Conservation (phyloP, 1,140 invertebrate genomes). For the Ceratitis capitata region DNA sequence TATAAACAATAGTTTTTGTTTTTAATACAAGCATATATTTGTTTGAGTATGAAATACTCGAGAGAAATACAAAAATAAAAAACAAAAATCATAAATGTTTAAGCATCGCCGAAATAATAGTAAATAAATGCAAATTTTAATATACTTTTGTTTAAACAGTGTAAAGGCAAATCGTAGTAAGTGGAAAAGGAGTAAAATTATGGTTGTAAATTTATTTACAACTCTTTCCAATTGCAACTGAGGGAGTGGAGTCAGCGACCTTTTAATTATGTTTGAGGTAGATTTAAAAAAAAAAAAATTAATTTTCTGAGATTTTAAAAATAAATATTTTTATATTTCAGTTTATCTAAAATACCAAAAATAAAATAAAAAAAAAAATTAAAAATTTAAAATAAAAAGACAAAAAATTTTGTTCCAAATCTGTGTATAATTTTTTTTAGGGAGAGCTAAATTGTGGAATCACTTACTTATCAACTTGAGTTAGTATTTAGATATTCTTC, state of each 20-base stretch:
- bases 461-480: too few species aligned
- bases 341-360: too few species aligned
- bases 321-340: neutral
- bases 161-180: neutral
- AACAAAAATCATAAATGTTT: neutral
- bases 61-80: neutral
- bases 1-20: neutral
- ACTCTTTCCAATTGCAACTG: neutral
- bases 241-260: neutral
- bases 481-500: too few species aligned
- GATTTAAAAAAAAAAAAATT: neutral
- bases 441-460: too few species aligned
- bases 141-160: neutral
- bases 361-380: too few species aligned
- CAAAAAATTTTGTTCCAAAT: too few species aligned
- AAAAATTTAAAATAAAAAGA: too few species aligned
- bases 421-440: too few species aligned
- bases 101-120: neutral
- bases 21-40: neutral
- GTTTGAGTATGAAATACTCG: neutral
- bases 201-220: neutral
- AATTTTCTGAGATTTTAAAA: neutral
- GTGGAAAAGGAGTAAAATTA: neutral
- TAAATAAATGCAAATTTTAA: conserved; percentile 7
- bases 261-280: neutral